Base-by-base conservation (phyloP, 1,140 invertebrate species). In the Nebria ingens region DNA sequence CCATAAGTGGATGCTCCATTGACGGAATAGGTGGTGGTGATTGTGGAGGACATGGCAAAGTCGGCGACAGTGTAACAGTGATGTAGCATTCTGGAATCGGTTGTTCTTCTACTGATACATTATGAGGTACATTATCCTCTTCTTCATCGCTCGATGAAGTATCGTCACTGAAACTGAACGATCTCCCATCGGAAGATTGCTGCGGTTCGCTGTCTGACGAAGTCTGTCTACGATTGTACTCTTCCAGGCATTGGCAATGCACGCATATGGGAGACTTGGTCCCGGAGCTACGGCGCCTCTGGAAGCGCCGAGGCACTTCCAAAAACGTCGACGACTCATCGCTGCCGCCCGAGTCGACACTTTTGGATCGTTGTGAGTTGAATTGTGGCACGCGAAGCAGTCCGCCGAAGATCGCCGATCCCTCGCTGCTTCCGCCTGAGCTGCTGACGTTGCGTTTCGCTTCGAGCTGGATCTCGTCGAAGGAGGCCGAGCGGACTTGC, bases 391-490 rank as follows among this genome's bases (percentile, higher is more conserved):
- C 83, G 2, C 79, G 72, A 1, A 87, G 71, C 19, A 81, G 63
- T 9, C 73, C 68, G 25, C 25, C 25, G 25, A 34, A 34, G 25
- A 21, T 17, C 19, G n/a, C 55, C 6, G 70, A 69, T 20, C 70
- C 67, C 38, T 74, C 69, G 38, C 72, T 70, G n/a, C 25, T 34
- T 23, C 52, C 21, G 19, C 58, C 63, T 22, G 68, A 64, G 12
- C 69, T 65, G 42, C 71, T 68, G 50, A 60, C 63, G 63, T 68
- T 72, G 65, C 84, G 79, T 60, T 85, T 84, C 20, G 84, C 79
- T 61, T 87, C 86, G 63, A 90, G 68, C 66, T 91, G 86, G 66
- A 91, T 90, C 73, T 91, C 87, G 73, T 91, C 89, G 73, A 90
- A 91, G 53, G 87, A 90, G 34, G 87, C 87, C 38, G 87, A 89